Evolutionary conservation across 2,113 vertebrate species (phyloP).

Genomic region (Oncorhynchus clarkii): DNA sequence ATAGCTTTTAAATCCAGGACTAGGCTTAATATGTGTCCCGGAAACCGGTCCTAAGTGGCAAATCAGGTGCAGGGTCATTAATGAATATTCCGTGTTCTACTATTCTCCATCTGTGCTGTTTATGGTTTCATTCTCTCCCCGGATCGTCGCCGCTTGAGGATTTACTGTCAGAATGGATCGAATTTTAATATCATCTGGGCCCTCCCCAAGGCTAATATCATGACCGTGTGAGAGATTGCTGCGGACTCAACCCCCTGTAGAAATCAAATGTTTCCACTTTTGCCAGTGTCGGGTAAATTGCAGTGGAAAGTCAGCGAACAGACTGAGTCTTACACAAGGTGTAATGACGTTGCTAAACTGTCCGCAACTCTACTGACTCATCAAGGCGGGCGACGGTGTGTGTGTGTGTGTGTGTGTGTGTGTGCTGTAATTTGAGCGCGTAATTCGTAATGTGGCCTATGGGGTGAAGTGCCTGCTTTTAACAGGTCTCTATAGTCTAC

Average conservation of each 20-base stretch:
- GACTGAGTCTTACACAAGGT: too few species aligned
- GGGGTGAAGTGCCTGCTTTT: too few species aligned
- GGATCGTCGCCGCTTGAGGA: conserved; percentile 3
- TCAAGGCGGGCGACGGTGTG: neutral
- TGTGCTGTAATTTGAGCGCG: too few species aligned
- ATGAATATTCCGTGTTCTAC: too few species aligned
- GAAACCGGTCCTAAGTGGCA: too few species aligned
- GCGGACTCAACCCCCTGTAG: conserved; percentile 2
- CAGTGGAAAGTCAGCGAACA: neutral
- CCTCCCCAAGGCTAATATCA: conserved; percentile 16
- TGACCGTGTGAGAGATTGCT: conserved; percentile 5
- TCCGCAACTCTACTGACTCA: neutral
- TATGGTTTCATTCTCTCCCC: neutral
- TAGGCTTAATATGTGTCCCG: too few species aligned
- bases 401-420: neutral
- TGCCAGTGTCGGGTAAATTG: conserved; percentile 8
- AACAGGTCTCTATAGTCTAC: too few species aligned
- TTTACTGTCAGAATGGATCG: conserved; percentile 26
- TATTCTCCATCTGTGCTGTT: neutral
- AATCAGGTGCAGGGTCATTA: too few species aligned
- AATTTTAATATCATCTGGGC: conserved; percentile 20
- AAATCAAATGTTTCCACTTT: conserved; percentile 3
- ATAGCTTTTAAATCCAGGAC: too few species aligned
- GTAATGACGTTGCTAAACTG: neutral
- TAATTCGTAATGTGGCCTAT: too few species aligned